Evolutionary conservation across 1,140 invertebrate species (phyloP).

Genomic region (Zaprionus nigranus): DNA sequence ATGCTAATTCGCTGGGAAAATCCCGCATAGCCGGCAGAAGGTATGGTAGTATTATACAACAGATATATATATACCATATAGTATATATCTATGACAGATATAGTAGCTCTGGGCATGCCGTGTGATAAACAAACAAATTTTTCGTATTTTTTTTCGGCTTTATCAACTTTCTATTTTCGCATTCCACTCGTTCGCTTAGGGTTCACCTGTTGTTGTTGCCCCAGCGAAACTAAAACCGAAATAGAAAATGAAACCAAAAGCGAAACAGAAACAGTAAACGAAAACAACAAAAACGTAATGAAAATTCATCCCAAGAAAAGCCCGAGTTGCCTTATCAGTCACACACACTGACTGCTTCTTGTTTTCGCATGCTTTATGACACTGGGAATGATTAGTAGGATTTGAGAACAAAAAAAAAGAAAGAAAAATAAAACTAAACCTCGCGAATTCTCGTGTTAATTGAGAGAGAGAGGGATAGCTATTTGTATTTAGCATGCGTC

Average conservation of each 20-base stretch:
- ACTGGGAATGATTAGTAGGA: conserved; percentile 25
- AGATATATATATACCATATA: too few relatives aligned
- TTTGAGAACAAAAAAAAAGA: background rate
- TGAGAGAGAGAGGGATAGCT: background rate
- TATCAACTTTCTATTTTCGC: conserved; percentile 71
- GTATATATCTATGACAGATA: background rate
- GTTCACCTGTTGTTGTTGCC: conserved; percentile 58
- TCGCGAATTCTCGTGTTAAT: conserved; percentile 31
- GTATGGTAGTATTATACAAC: background rate
- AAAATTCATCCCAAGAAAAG: conserved; percentile 23
- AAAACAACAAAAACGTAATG: background rate
- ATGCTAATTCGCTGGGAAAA: conserved; percentile 21
- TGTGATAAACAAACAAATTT: conserved; percentile 23
- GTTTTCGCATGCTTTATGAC: background rate
- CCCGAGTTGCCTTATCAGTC: conserved; percentile 52
- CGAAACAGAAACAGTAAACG: background rate
- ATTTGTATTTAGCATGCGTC: conserved; percentile 42
- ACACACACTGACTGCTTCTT: background rate
- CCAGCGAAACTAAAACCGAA: conserved; percentile 18
- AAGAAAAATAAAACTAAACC: background rate
- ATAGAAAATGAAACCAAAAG: conserved; percentile 14
- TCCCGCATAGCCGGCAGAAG: background rate
- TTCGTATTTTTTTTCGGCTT: conserved; percentile 19
- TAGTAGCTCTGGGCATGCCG: background rate
- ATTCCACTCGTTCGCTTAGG: background rate